phyloP scores from a whole-genome alignment of 53 echinoderm and acorn worm genomes.

The Zoroaster sp. region DNA sequence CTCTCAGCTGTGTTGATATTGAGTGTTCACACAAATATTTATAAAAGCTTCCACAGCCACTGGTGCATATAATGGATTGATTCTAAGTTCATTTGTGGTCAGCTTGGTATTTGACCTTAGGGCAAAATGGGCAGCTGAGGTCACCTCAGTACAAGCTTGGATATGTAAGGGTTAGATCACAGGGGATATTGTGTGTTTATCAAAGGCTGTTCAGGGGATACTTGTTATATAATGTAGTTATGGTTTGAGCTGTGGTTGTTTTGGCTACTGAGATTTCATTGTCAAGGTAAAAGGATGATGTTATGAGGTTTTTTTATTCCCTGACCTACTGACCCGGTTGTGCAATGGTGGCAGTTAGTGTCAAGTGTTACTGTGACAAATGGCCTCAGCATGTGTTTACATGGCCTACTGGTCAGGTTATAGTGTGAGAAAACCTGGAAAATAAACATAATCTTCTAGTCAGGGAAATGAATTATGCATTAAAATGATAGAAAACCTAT shows the following conservation, averaged over 20 bases:
- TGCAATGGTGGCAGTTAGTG: neutral
- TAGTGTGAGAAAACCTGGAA: neutral
- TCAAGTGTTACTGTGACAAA: neutral
- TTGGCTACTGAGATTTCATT: neutral
- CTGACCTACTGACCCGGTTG: neutral
- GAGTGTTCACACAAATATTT: constrained; percentile 36
- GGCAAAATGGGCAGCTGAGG: constrained; percentile 5
- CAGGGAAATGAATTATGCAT: no score
- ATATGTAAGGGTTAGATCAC: constrained; percentile 39
- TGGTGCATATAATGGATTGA: constrained; percentile 37
- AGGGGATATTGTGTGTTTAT: neutral
- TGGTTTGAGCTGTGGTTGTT: no score
- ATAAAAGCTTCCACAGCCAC: neutral
- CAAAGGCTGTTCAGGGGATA: neutral
- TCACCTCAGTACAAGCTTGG: constrained; percentile 40
- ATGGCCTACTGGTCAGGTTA: neutral
- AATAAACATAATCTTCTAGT: no score
- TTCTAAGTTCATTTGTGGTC: constrained; percentile 45
- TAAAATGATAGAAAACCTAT: no score
- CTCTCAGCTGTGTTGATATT: constrained; percentile 1
- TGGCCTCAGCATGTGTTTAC: neutral
- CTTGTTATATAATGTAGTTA: neutral
- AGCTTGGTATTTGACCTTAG: constrained; percentile 35
- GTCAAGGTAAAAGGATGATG: neutral
- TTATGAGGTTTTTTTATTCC: neutral